phyloP scores from a whole-genome alignment of 1,140 invertebrate species.

The Rhyacophila brunnea region DNA sequence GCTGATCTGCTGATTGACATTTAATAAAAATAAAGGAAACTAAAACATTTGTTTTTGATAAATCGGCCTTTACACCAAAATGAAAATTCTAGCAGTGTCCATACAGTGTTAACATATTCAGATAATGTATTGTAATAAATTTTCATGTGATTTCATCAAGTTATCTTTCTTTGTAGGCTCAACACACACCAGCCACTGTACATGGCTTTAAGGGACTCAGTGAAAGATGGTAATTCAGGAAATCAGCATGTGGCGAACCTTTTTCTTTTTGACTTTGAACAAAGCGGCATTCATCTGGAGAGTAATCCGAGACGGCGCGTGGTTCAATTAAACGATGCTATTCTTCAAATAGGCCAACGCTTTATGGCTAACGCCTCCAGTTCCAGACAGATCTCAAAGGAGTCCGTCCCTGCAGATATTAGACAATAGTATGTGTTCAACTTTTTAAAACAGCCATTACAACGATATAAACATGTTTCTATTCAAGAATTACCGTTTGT shows the following conservation, averaged over 20 bases:
- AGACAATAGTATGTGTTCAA: slow-evolving; percentile 69
- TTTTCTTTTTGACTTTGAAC: slow-evolving; percentile 96
- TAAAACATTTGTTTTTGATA: too few species aligned
- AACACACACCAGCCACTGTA: slow-evolving; percentile 89
- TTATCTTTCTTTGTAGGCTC: slow-evolving; percentile 59
- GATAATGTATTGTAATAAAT: slow-evolving; percentile 6
- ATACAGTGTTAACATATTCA: too few species aligned
- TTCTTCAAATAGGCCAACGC: slow-evolving; percentile 77
- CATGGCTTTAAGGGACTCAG: slow-evolving; percentile 67
- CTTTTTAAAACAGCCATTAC: too few species aligned
- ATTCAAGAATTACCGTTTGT: too few species aligned
- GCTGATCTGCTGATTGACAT: too few species aligned
- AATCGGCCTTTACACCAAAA: too few species aligned
- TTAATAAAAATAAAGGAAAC: too few species aligned
- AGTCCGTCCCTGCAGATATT: slow-evolving; percentile 68
- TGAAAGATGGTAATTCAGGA: slow-evolving; percentile 72
- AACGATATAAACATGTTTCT: too few species aligned
- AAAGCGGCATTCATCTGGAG: slow-evolving; percentile 92
- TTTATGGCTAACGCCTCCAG: slow-evolving; percentile 78
- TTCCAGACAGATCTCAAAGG: slow-evolving; percentile 63
- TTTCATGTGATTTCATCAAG: slow-evolving; percentile 21
- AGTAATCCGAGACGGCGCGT: slow-evolving; percentile 73
- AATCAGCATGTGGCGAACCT: slow-evolving; percentile 85
- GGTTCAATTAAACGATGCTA: slow-evolving; percentile 81
- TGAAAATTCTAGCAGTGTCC: too few species aligned